A percentile compares a stretch with the other conserved stretches of the same genome.
phyloP scores from a whole-genome alignment of 2,888 invertebrate species.

The Tubulanus polymorphus region DNA sequence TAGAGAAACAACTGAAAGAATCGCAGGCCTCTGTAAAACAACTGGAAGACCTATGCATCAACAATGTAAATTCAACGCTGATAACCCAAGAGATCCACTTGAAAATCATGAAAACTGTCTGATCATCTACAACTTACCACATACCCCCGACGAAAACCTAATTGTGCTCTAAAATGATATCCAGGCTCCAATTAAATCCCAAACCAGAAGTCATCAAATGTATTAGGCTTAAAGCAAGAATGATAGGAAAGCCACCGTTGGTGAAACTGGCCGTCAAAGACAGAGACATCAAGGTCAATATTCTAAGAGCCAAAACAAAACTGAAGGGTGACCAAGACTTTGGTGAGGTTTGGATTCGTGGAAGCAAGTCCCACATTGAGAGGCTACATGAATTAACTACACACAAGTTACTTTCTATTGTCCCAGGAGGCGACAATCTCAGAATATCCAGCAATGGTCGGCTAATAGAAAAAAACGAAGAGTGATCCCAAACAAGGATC shows the following conservation, averaged over 20 bases:
- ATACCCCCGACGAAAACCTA: not conserved
- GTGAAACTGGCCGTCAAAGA: not conserved
- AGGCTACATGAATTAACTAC: not conserved
- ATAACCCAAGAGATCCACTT: not conserved
- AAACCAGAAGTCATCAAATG: not conserved
- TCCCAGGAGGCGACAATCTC: not conserved
- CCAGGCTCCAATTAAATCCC: not conserved
- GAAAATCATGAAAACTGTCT: not conserved
- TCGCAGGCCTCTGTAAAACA: not conserved
- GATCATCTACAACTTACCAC: not conserved
- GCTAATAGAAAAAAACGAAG: not conserved
- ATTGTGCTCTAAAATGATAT: not conserved
- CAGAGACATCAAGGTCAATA: not conserved
- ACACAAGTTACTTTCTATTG: not conserved
- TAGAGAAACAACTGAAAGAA: not conserved
- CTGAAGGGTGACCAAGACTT: not conserved
- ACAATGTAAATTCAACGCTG: too few relatives aligned
- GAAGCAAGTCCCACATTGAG: not conserved
- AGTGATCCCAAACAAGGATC: too few relatives aligned
- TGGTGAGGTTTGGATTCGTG: not conserved
- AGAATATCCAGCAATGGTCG: not conserved
- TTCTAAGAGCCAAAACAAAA: not conserved
- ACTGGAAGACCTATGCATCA: not conserved
- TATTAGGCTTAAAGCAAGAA: not conserved
- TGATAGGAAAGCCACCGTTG: not conserved